A percentile compares a stretch with the other conserved stretches of the same genome.
Conservation (phyloP, 2,888 invertebrate species). For the Scaptomyza cyrtandrae region DNA sequence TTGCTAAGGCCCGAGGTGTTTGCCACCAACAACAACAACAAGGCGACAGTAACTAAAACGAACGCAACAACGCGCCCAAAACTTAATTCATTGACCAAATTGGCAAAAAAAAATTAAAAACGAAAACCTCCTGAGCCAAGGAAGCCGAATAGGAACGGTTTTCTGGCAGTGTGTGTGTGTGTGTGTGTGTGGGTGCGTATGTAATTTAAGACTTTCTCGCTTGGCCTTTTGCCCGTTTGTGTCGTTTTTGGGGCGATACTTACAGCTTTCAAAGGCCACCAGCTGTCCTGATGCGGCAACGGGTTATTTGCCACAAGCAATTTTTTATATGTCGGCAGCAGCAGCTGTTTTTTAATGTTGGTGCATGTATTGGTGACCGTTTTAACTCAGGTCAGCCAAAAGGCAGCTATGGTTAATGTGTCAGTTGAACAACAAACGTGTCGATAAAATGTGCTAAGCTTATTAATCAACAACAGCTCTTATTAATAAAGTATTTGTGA, state of each 20-base stretch:
- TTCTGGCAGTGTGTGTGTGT: constrained; percentile 25
- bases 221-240: constrained; percentile 40
- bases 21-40: constrained; percentile 19
- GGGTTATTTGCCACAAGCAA: constrained; percentile 5
- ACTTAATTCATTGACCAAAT: constrained; percentile 68
- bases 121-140: constrained; percentile 3
- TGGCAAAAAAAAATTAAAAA: constrained; percentile 24
- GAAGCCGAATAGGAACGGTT: constrained; percentile 40
- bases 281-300: constrained; percentile 48
- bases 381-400: constrained; percentile 2
- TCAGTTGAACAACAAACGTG: not conserved
- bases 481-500: not conserved
- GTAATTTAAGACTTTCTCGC: constrained; percentile 78
- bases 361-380: constrained; percentile 2
- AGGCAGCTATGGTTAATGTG: not conserved
- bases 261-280: constrained; percentile 53
- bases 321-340: not conserved
- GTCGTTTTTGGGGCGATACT: constrained; percentile 44
- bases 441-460: not conserved
- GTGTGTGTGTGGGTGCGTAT: constrained; percentile 69
- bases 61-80: constrained; percentile 55
- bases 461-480: too few species aligned
- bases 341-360: constrained; percentile 15
- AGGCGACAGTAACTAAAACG: constrained; percentile 9
- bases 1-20: constrained; percentile 59